These are phyloP conservation scores for Grammomys surdaster DNA, from an alignment of 2,113 vertebrate genomes.

Conservation along the genomic window DNA sequence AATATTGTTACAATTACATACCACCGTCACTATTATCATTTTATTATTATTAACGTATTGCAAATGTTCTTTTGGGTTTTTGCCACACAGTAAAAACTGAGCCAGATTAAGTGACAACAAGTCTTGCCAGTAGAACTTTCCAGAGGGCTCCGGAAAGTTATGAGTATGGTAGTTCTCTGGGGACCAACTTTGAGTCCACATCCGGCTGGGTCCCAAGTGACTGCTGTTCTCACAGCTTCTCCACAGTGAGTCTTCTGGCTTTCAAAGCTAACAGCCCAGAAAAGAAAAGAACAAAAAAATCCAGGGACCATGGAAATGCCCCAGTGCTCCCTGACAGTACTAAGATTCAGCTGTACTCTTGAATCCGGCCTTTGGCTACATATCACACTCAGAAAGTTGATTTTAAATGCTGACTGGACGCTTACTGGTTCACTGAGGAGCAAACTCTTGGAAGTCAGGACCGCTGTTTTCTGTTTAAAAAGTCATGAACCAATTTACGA, in stretches of 20 bases:
- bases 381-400: neutral
- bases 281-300: neutral
- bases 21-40: too few species aligned
- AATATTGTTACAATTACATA: neutral
- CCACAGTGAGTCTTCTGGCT: neutral
- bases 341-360: neutral
- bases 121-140: neutral
- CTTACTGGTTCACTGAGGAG: neutral
- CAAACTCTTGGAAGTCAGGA: constrained; percentile 24
- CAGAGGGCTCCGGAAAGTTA: neutral
- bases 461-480: neutral
- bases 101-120: neutral
- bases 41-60: neutral
- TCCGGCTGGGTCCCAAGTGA: neutral
- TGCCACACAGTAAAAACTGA: neutral
- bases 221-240: neutral
- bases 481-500: neutral
- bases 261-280: neutral
- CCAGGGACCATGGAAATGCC: neutral
- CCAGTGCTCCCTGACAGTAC: neutral
- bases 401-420: neutral
- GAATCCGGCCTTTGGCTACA: neutral
- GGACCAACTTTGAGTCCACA: neutral
- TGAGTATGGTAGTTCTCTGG: neutral
- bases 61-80: constrained; percentile 18